A percentile compares a stretch with the other conserved stretches of the same genome.
Conservation (phyloP, 2,113 vertebrate genomes). For the Oreochromis niloticus region DNA sequence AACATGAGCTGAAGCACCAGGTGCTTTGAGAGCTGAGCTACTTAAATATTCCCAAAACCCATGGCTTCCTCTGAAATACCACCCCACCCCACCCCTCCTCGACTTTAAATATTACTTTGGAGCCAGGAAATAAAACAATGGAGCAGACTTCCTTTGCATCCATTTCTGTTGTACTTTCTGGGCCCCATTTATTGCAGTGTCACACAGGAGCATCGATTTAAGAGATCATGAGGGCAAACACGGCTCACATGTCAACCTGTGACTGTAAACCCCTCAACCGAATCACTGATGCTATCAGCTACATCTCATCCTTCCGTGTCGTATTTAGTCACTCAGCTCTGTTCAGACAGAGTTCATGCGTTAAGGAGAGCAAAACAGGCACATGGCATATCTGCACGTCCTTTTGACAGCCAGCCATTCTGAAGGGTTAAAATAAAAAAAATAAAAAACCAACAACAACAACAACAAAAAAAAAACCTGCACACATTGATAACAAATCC, state of each 20-base stretch:
- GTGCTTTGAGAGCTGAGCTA: background rate
- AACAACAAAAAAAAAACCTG: background rate
- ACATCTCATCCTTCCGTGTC: background rate
- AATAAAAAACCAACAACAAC: background rate
- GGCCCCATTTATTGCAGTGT: background rate
- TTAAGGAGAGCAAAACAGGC: background rate
- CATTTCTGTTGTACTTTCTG: background rate
- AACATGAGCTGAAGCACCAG: background rate
- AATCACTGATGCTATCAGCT: background rate
- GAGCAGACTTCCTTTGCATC: background rate
- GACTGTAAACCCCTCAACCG: background rate
- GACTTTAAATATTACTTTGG: background rate
- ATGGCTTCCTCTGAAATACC: background rate
- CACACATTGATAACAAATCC: constrained; percentile 8
- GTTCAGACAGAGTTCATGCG: background rate
- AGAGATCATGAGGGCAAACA: background rate
- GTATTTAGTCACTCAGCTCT: background rate
- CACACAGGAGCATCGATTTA: background rate
- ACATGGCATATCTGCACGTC: background rate
- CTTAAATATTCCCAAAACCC: background rate
- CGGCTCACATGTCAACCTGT: background rate
- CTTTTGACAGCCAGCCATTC: constrained; percentile 4
- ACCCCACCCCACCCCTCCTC: background rate
- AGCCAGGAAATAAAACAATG: constrained; percentile 26
- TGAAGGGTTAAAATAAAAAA: constrained; percentile 6